These are phyloP conservation scores for Nipponia nippon DNA, from an alignment of 2,113 vertebrate genomes.

Conservation along the genomic window DNA sequence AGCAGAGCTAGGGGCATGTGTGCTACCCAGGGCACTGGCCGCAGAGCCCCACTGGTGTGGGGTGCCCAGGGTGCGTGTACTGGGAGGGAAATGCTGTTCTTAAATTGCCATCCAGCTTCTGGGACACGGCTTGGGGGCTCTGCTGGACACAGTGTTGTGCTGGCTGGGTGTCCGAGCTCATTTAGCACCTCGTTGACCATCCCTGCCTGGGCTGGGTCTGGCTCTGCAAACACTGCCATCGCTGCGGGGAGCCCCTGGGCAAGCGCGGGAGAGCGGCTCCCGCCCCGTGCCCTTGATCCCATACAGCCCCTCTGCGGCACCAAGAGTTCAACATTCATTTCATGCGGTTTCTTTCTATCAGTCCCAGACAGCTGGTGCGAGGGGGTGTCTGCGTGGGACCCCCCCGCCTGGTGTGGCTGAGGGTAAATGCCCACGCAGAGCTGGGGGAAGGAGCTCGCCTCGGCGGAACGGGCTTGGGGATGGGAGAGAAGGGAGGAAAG, in stretches of 20 bases:
- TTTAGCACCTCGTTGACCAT: rapidly evolving
- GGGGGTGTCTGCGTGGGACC: rapidly evolving
- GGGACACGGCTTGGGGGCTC: rapidly evolving
- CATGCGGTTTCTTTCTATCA: rapidly evolving
- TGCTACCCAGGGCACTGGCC: rapidly evolving
- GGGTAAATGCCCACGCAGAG: background rate
- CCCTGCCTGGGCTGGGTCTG: background rate
- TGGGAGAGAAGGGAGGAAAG: background rate
- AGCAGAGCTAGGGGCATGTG: rapidly evolving
- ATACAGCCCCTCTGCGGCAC: rapidly evolving
- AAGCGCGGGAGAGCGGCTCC: rapidly evolving
- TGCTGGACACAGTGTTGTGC: rapidly evolving
- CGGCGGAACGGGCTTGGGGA: background rate
- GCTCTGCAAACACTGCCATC: background rate
- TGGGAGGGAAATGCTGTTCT: background rate
- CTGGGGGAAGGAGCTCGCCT: background rate
- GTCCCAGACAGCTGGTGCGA: background rate
- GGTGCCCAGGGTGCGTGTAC: background rate
- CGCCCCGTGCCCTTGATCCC: background rate
- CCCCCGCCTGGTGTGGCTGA: too few species aligned
- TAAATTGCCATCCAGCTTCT: background rate
- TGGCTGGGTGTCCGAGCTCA: rapidly evolving
- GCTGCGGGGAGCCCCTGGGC: rapidly evolving
- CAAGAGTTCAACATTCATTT: background rate
- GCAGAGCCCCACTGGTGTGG: rapidly evolving